Evolutionary conservation across 2,113 vertebrate genomes (phyloP), one percentile per base, ranked within the genome.

Genomic region (Grus americana): DNA sequence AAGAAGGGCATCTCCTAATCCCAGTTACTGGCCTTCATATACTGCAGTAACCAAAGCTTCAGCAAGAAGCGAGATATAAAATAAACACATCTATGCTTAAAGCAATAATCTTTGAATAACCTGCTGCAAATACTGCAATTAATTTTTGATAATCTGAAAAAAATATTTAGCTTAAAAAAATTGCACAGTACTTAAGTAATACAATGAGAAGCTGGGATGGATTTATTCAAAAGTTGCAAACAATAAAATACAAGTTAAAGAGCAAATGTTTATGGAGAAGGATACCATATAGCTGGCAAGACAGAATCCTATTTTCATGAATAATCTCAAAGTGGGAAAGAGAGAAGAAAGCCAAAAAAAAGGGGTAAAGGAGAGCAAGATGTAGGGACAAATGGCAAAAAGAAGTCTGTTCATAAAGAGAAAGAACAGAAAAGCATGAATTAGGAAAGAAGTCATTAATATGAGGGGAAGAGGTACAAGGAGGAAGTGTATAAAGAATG

Each of bases 401-500:
- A 75, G 24, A 88, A 90, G 79, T 90, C 49, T 68, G 65, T 61
- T 91, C 80, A 57, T 71, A 29, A 4, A 74, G 27, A 76, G 46
- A 71, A 70, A 79, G 49, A 90, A 70, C 22, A 93, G 66, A 95
- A 85, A 79, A 82, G 19, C 40, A 55, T 83, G 55, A 92, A 95
- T 90, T 92, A 87, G 63, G 92, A 96, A 92, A 58, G 68, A 86
- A 94, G 79, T 38, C 70, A 89, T 68, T 66, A 96, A 46, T 44
- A 42, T 50, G 62, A 92, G 61, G 61, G 30, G 54, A 91, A 75
- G 61, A 87, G 40, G 66, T 67, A 92, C 0, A 14, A 95, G 55
- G 61, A 93, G 65, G 52, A 94, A 91, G 89, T 93, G 86, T 91
- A 68, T 89, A 91, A 94, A 96, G 46, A 89, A 85, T 76, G 62